These are phyloP conservation scores for Apoda limacodes DNA, from an alignment of 2,888 invertebrate genomes.

Conservation along the genomic window DNA sequence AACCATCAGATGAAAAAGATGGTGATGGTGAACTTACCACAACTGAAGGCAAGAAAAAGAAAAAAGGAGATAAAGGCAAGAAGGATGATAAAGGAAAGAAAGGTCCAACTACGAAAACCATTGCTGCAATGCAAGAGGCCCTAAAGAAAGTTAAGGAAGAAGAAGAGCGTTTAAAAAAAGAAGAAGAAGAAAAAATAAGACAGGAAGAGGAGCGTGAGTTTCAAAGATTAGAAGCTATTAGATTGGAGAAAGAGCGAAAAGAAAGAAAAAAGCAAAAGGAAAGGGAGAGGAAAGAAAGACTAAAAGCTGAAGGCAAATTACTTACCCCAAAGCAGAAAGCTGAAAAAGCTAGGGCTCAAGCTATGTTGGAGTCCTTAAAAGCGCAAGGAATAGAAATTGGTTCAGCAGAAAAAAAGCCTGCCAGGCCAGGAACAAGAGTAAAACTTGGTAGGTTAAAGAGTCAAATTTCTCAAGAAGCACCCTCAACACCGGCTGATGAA, in stretches of 20 bases:
- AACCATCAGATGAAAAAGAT: constrained; percentile 41
- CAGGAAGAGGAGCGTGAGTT: constrained; percentile 80
- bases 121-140: constrained; percentile 93
- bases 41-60: constrained; percentile 49
- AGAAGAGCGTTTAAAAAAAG: constrained; percentile 78
- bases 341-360: constrained; percentile 88
- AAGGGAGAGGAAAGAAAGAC: constrained; percentile 90
- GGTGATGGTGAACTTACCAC: constrained; percentile 38
- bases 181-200: constrained; percentile 85
- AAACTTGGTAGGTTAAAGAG: constrained; percentile 77
- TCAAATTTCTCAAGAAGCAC: constrained; percentile 70
- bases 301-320: constrained; percentile 97
- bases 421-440: constrained; percentile 79
- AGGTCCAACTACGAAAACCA: constrained; percentile 86
- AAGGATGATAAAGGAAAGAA: constrained; percentile 71
- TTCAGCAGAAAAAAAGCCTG: constrained; percentile 73
- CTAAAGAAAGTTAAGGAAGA: constrained; percentile 90
- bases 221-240: constrained; percentile 78
- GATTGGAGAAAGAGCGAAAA: constrained; percentile 88
- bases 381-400: constrained; percentile 90
- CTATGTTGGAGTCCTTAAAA: constrained; percentile 88
- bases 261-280: constrained; percentile 92
- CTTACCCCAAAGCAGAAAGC: constrained; percentile 94
- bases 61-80: constrained; percentile 59
- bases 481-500: constrained; percentile 56